A percentile compares a stretch with the other conserved stretches of the same genome.
phyloP scores from a whole-genome alignment of 2,113 vertebrate species.

The Cavia porcellus region DNA sequence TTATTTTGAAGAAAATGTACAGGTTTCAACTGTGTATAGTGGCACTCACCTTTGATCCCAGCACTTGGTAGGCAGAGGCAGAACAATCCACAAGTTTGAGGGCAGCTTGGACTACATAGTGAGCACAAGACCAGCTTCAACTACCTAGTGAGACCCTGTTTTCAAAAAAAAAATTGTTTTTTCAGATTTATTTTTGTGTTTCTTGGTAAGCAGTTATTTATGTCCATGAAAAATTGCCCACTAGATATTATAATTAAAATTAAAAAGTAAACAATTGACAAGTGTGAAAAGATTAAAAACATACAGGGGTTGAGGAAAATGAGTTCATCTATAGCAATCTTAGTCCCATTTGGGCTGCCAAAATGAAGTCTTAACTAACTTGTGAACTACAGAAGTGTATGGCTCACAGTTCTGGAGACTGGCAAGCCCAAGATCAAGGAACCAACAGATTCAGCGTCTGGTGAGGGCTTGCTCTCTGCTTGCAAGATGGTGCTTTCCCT shows the following conservation, averaged over 20 bases:
- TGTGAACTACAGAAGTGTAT: neutral
- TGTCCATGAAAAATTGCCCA: neutral
- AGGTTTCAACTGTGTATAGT: neutral
- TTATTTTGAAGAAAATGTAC: neutral
- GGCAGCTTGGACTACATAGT: neutral
- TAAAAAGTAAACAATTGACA: constrained; percentile 13
- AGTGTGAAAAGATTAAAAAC: neutral
- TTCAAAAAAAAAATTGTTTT: neutral
- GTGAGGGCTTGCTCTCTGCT: neutral
- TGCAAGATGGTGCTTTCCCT: neutral
- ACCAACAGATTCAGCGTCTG: neutral
- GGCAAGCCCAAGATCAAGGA: neutral
- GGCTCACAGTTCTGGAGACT: neutral
- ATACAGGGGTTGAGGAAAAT: neutral
- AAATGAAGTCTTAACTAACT: neutral
- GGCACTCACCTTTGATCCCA: neutral
- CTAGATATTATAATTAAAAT: constrained; percentile 39
- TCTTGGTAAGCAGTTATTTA: constrained; percentile 5
- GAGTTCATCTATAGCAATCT: neutral
- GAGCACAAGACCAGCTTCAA: neutral
- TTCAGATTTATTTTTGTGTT: neutral
- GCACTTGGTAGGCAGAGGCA: neutral
- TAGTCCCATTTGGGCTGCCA: neutral
- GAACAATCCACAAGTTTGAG: neutral
- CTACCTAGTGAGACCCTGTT: neutral